Percentiles rank a stretch among this genome's conserved stretches.
phyloP scores from a whole-genome alignment of 1,140 invertebrate species.

The Trachymyrmex cornetzi region DNA sequence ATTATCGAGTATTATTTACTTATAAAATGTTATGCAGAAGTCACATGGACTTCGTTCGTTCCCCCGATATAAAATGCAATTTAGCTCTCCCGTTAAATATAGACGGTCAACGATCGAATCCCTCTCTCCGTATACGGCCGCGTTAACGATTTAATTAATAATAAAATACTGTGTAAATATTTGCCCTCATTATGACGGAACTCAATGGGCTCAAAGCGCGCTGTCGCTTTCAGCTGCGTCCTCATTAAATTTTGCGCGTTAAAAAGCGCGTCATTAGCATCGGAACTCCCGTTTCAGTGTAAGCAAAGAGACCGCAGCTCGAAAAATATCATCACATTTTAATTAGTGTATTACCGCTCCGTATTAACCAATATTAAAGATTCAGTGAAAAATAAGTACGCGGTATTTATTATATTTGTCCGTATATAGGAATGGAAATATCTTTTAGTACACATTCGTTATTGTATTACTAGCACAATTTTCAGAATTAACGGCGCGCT shows the following conservation, averaged over 20 bases:
- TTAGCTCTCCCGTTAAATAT: conserved; percentile 5
- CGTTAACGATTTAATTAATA: conserved; percentile 53
- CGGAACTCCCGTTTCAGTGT: neutral
- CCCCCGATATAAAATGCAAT: conserved; percentile 23
- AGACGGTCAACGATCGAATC: conserved; percentile 4
- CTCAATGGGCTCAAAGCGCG: conserved; percentile 33
- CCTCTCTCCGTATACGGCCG: neutral
- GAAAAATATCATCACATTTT: conserved; percentile 19
- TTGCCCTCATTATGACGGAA: conserved; percentile 20
- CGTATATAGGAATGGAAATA: neutral
- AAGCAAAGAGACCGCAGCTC: neutral
- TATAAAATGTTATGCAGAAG: conserved; percentile 21
- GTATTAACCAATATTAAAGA: neutral
- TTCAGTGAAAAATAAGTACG: neutral
- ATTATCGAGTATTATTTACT: conserved; percentile 38
- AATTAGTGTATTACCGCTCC: neutral
- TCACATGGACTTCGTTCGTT: neutral
- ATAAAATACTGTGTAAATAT: conserved; percentile 56
- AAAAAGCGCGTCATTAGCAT: conserved; percentile 18
- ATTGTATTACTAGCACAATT: neutral
- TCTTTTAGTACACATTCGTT: neutral
- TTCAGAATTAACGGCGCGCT: neutral
- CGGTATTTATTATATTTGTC: neutral
- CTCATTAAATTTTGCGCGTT: conserved; percentile 50
- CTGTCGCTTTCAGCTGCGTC: conserved; percentile 16